Evolutionary conservation across 2,888 invertebrate species (phyloP), one percentile per base, ranked within the genome.

Genomic region (Drosophila neotestacea): DNA sequence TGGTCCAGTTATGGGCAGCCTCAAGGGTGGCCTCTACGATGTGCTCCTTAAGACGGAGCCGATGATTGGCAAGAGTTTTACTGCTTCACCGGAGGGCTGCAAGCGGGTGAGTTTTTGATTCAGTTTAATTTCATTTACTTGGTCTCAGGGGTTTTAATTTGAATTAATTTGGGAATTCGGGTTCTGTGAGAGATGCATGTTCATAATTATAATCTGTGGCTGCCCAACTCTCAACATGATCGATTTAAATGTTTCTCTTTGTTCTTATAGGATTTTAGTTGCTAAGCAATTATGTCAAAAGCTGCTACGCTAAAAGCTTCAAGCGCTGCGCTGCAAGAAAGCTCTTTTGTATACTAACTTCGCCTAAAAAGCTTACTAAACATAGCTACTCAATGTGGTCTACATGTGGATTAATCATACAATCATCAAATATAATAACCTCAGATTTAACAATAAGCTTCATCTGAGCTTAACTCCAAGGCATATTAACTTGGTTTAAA

Each of bases 1-100:
- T 55, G 95, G 94, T 3, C 94, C 94, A 1, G 81, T 89, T 34
- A 93, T 94, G 93, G 93, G 94, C 34, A 93, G 92, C 67, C 92
- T 93, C 47, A 91, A 90, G 65, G 76, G 75, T 5, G 68, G 92
- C 2, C 89, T 90, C 39, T 92, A 92, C 66, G 92, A 93, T 59
- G 91, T 93, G 34, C 92, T 93, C n/a, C 90, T 94, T 72, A 94
- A 94, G 51, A 93, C 94, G 6, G 93, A 94, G 68, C 92, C 93
- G 11, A 91, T 93, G 81, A 90, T 93, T 66, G 92, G 92, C 27
- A 92, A 92, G 70, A 93, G 92, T 66, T 92, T 92, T 48, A 93
- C 91, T 13, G 90, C 91, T 28, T 88, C 91, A 7, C 91, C 93
- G 0, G 94, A 95, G 84, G 94, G 95, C 39, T 95, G 95, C 82